Percentiles rank a stretch among this genome's conserved stretches.
Conservation (phyloP, 2,113 vertebrate species). For the Balaeniceps rex region DNA sequence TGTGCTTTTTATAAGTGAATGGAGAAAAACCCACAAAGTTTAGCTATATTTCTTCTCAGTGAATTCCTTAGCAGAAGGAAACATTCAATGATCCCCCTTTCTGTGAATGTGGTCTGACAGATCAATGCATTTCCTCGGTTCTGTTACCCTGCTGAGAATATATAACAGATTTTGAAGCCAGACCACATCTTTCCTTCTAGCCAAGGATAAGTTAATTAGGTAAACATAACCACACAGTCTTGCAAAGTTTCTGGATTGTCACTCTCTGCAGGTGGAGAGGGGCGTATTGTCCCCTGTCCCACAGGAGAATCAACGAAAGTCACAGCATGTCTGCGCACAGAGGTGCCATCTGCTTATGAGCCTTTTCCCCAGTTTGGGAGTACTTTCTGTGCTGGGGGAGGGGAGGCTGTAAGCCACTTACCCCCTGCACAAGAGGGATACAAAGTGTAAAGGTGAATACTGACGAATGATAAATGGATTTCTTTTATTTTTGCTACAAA, state of each 20-base stretch:
- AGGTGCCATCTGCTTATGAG: not conserved
- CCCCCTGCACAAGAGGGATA: not conserved
- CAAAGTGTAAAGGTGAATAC: not conserved
- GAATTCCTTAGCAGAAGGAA: slow-evolving; percentile 23
- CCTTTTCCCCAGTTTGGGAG: not conserved
- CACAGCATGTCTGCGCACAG: accelerated
- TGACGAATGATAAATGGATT: not conserved
- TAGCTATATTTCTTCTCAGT: not conserved
- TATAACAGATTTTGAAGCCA: not conserved
- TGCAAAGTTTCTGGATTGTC: not conserved
- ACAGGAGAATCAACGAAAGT: not conserved
- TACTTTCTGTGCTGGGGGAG: not conserved
- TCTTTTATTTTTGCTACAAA: not conserved
- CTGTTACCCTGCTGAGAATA: not conserved
- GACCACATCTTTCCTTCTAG: not conserved
- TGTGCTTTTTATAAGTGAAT: not conserved
- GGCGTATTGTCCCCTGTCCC: not conserved
- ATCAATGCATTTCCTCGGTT: not conserved
- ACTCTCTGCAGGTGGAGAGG: not conserved
- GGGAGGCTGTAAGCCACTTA: not conserved
- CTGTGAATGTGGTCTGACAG: not conserved
- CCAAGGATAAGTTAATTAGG: not conserved
- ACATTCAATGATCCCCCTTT: not conserved
- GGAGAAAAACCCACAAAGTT: not conserved
- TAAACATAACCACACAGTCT: not conserved